These are phyloP conservation scores for Protonibea diacanthus DNA, from an alignment of 2,797 vertebrate species.

Conservation along the genomic window DNA sequence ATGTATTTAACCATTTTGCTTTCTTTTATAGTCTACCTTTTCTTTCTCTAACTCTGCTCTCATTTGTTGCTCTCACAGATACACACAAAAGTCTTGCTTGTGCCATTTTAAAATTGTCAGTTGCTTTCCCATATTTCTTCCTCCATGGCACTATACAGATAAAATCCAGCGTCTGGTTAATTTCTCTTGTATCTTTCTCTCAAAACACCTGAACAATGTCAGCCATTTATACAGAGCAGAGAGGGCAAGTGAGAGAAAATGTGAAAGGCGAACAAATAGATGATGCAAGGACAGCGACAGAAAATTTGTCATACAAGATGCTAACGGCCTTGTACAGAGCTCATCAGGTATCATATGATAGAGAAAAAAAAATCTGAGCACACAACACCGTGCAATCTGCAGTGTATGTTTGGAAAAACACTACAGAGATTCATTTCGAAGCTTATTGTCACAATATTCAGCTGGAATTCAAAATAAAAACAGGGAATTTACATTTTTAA, in stretches of 20 bases:
- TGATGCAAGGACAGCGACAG: background rate
- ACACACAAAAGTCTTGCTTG: background rate
- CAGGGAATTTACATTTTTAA: too few relatives aligned
- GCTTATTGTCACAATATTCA: background rate
- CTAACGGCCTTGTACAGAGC: constrained; percentile 8
- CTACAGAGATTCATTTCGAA: background rate
- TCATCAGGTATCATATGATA: background rate
- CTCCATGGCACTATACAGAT: background rate
- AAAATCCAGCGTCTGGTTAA: background rate
- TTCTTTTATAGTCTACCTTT: constrained; percentile 24
- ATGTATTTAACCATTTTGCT: constrained; percentile 13
- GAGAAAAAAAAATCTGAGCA: background rate
- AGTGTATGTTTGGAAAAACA: too few relatives aligned
- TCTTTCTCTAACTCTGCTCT: constrained; percentile 1
- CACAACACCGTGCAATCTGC: too few relatives aligned
- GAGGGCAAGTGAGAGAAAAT: background rate
- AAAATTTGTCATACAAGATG: background rate
- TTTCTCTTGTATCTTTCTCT: background rate
- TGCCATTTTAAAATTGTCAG: background rate
- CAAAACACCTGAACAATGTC: background rate
- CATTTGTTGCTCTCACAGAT: background rate
- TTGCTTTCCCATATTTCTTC: background rate
- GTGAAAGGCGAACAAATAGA: constrained; percentile 1
- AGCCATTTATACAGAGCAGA: background rate
- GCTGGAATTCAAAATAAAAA: background rate